Base-by-base conservation (phyloP, 2,797 vertebrate genomes). In the Enteromius afrohamiltoni region DNA sequence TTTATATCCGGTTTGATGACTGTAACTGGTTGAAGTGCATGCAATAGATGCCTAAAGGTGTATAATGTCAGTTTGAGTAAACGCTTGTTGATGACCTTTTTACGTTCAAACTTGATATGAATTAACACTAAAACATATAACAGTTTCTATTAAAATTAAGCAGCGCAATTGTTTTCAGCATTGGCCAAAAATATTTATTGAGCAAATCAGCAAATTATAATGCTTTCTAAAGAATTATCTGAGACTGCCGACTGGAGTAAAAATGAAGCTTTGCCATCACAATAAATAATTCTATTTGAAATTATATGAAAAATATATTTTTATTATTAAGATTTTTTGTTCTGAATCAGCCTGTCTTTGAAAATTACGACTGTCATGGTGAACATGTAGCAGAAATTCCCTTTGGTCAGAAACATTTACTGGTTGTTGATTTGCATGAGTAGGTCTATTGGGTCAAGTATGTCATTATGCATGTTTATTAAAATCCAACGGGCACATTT, bases 391-490 rank as follows among this genome's bases (percentile, higher is more conserved):
- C 8, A 74, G n/a, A 47, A 42, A 45, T 45, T 71, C 47, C 31
- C 49, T 40, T 83, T 83, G 6, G 64, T 53, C 47, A 45, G 21
- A 67, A 37, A 77, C 62, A 67, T 83, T 77, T 68, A 42, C 47
- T 65, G 14, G 29, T 40, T 74, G 40, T 40, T n/a, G 29, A 64
- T 85, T 77, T 77, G 53, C 64, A 77, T 77, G 49, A 55, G 49
- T 70, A 77, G 73, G 71, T 80, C 83, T 34, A 21, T 70, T 29
- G 42, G 19, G 70, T 82, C 31, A 55, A 67, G 14, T 53, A 53
- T 83, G 73, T 55, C 19, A 55, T 83, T 58, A 68, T 42, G 60
- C 21, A 51, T 77, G 73, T 67, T 76, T 83, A 67, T 67, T 65
- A 68, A 16, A 62, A 83, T 34, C 81, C 62, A 76, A n/a, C 2